phyloP scores from a whole-genome alignment of 2,797 vertebrate species.

The Gallinago nigripennis region DNA sequence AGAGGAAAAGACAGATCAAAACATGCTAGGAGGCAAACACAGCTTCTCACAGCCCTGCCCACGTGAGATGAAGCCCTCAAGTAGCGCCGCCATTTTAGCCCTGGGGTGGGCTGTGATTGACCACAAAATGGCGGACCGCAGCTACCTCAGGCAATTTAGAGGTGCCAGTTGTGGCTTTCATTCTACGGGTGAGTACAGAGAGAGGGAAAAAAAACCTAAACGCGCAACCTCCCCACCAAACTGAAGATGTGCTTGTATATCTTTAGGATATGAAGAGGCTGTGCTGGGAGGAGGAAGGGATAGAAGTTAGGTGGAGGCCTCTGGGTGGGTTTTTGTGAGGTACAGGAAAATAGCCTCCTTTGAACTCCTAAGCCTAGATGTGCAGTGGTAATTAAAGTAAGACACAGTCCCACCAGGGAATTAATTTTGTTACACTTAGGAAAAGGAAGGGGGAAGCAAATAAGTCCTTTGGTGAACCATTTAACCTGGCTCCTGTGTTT shows the following conservation, averaged over 20 bases:
- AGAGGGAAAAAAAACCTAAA: fast-evolving
- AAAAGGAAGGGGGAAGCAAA: not conserved
- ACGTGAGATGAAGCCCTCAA: fast-evolving
- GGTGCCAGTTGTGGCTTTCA: fast-evolving
- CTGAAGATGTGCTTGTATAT: not conserved
- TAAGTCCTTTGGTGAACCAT: not conserved
- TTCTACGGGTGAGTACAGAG: not conserved
- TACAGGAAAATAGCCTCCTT: not conserved
- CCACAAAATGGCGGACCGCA: not conserved
- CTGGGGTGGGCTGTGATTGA: not conserved
- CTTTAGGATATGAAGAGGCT: not conserved
- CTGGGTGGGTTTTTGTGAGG: not conserved
- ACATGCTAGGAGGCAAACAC: fast-evolving
- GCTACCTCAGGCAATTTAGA: fast-evolving
- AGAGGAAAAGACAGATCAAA: not conserved
- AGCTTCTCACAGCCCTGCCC: too few species aligned
- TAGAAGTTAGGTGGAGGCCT: not conserved
- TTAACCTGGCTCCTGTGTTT: not conserved
- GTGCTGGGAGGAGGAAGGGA: not conserved
- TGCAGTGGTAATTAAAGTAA: not conserved
- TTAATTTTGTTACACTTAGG: not conserved
- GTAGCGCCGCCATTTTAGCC: not conserved
- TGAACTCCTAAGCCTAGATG: not conserved
- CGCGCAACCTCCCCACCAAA: too few species aligned
- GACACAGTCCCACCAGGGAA: too few species aligned